Evolutionary conservation across 2,113 vertebrate species (phyloP), one percentile per base, ranked within the genome.

Genomic region (Pyxicephalus adspersus): DNA sequence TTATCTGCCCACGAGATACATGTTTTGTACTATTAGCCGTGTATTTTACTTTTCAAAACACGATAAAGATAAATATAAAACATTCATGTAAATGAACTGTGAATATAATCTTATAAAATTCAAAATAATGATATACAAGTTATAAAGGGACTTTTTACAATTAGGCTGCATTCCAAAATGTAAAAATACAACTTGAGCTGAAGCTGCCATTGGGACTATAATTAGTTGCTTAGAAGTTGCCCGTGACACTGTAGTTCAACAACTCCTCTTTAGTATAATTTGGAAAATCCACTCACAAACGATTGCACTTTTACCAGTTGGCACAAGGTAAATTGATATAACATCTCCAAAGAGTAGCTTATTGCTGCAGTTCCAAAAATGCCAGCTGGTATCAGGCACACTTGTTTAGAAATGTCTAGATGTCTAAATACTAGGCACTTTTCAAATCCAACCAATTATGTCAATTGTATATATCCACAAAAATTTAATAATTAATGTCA

Each of bases 241-340:
- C 70, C 71, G 58, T 66, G 71, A 75, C 63, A 75, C 71, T 57
- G 55, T 71, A 82, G 80, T 75, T 82, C 52, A 82, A 82, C 61
- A 82, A 75, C 80, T 82, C 63, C 61, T 57, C 64, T 82, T 75
- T 75, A 82, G 71, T 31, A 66, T 82, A 26, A 82, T 75, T 75
- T 75, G 61, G 64, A 66, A 29, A 82, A 75, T 82, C 71, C 16
- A 64, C 52, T 58, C 22, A 22, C 29, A 73, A 81, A 81, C 74
- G 70, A 81, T 66, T 82, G 70, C 71, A 66, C 70, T 82, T 82
- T 64, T 82, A 82, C 61, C 80, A 82, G 61, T 82, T 82, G 80
- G 80, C 80, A 82, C 61, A 75, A 75, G 52, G 80, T 75, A 82
- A 75, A 82, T 75, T 82, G 80, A 75, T 82, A 82, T 82, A 66